Evolutionary conservation across 2,797 vertebrate species (phyloP).

Genomic region (Eulemur rubriventer): DNA sequence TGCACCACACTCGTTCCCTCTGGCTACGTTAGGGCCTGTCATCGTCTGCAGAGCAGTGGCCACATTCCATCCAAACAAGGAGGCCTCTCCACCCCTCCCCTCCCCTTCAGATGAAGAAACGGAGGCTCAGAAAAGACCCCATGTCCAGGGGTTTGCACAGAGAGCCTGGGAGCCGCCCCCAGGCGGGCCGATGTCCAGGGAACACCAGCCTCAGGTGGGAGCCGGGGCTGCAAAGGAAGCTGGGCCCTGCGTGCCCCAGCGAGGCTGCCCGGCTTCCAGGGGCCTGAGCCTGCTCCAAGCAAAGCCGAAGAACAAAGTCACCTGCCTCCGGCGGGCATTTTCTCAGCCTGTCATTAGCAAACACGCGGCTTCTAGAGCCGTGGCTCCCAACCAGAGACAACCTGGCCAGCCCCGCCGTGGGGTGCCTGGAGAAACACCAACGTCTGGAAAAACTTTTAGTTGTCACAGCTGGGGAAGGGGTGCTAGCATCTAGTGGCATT

Average conservation of each 20-base stretch:
- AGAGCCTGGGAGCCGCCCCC: not conserved
- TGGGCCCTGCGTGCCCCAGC: not conserved
- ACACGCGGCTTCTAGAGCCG: not conserved
- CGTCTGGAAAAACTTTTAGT: not conserved
- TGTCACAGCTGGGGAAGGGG: not conserved
- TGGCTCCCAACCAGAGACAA: not conserved
- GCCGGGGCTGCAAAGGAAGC: too few species aligned
- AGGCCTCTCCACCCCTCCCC: not conserved
- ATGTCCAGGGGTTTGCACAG: not conserved
- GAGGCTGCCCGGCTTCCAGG: too few species aligned
- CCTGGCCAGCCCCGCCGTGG: not conserved
- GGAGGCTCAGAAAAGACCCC: not conserved
- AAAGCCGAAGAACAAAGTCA: not conserved
- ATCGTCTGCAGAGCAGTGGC: not conserved
- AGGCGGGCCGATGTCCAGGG: fast-evolving
- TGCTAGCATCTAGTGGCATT: not conserved
- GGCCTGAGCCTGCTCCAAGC: too few species aligned
- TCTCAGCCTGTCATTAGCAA: not conserved
- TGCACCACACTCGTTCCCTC: too few species aligned
- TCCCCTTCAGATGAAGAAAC: not conserved
- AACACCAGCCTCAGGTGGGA: fast-evolving
- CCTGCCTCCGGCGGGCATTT: not conserved
- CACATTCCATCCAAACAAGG: not conserved
- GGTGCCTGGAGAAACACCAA: not conserved
- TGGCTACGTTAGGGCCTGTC: not conserved